Percentiles rank a stretch among this genome's conserved stretches.
These are phyloP conservation scores for Globodera ellingtonae DNA, from an alignment of 1,140 invertebrate species.

Conservation along the genomic window DNA sequence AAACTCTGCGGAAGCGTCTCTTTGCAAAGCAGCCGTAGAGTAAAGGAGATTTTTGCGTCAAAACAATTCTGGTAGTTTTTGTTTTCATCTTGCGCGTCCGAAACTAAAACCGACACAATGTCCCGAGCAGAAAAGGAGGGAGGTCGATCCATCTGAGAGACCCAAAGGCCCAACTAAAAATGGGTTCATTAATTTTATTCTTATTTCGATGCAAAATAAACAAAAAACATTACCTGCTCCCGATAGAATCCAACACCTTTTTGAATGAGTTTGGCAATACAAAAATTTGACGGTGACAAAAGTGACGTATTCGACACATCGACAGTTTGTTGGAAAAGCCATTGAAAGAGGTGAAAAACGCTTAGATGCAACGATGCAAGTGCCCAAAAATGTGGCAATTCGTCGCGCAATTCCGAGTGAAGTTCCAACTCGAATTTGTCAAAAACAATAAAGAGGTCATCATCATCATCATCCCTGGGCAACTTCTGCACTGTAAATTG, in stretches of 20 bases:
- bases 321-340: background rate
- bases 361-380: slow-evolving; percentile 30
- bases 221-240: slow-evolving; percentile 36
- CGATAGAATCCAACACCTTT: slow-evolving; percentile 50
- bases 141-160: slow-evolving; percentile 15
- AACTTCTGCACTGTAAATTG: background rate
- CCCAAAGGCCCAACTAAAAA: slow-evolving; percentile 36
- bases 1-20: slow-evolving; percentile 38
- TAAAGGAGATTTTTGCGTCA: background rate
- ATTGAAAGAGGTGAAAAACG: slow-evolving; percentile 32
- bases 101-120: slow-evolving; percentile 1
- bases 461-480: background rate
- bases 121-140: background rate
- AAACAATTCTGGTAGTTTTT: background rate
- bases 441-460: slow-evolving; percentile 1
- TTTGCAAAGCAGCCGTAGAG: slow-evolving; percentile 12
- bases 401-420: background rate
- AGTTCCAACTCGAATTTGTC: background rate
- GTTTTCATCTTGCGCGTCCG: background rate
- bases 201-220: background rate
- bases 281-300: slow-evolving; percentile 16
- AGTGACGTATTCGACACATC: background rate
- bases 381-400: background rate
- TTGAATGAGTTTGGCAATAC: slow-evolving; percentile 27
- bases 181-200: background rate